These are phyloP conservation scores for Paracanthobrama guichenoti DNA, from an alignment of 2,113 vertebrate species.

Conservation along the genomic window DNA sequence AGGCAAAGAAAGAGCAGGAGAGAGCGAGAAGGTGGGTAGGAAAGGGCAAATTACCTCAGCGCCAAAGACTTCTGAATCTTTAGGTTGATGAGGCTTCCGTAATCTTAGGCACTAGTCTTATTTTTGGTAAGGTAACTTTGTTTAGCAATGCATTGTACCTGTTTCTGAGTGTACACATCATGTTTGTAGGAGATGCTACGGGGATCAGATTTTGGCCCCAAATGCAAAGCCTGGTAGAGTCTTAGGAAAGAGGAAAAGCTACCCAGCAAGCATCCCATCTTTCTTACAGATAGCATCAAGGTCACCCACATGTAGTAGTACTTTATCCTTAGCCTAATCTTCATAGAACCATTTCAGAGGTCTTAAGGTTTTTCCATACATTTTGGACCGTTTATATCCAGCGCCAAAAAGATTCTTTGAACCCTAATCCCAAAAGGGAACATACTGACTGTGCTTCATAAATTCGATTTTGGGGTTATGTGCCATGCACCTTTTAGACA, in stretches of 20 bases:
- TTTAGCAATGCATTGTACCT: background rate
- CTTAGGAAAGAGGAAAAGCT: slow-evolving; percentile 67
- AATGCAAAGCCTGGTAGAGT: slow-evolving; percentile 65
- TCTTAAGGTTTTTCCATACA: slow-evolving; percentile 34
- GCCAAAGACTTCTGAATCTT: slow-evolving; percentile 97
- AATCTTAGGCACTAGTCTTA: slow-evolving; percentile 94
- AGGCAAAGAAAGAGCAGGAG: slow-evolving; percentile 83
- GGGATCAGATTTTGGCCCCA: background rate
- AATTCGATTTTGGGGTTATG: slow-evolving; percentile 5
- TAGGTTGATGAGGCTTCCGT: slow-evolving; percentile 92
- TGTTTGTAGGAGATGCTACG: background rate
- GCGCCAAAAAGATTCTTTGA: slow-evolving; percentile 1
- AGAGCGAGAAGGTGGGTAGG: slow-evolving; percentile 79
- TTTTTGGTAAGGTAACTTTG: slow-evolving; percentile 89
- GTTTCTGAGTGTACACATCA: background rate
- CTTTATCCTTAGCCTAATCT: slow-evolving; percentile 27
- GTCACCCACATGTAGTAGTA: slow-evolving; percentile 28
- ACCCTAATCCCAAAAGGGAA: slow-evolving; percentile 9
- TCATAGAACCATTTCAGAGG: slow-evolving; percentile 30
- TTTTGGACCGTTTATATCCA: slow-evolving; percentile 14
- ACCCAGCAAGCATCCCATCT: slow-evolving; percentile 14
- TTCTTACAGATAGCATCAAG: slow-evolving; percentile 32
- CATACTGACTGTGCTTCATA: background rate
- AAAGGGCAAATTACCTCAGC: slow-evolving; percentile 85
- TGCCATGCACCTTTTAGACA: background rate